Evolutionary conservation across 2,797 vertebrate genomes (phyloP), one percentile per base, ranked within the genome.

Genomic region (Argya squamiceps): DNA sequence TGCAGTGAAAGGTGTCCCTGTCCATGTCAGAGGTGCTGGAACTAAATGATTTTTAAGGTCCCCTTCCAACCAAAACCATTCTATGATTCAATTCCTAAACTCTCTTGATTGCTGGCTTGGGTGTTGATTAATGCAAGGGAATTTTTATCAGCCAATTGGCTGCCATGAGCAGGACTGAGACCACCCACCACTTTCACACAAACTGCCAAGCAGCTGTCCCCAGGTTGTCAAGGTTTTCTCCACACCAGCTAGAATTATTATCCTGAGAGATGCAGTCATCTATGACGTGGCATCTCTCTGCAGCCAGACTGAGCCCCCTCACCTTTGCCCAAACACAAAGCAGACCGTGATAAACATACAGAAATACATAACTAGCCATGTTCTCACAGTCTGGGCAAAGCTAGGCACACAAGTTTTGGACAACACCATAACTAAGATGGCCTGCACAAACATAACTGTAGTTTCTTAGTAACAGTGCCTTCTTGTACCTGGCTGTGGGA

Each of bases 141-240:
- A 27, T 85, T 95, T 96, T 96, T 89, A 36, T 82, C 32, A 89
- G 52, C 64, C 83, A 91, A 37, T 16, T 80, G 71, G 73, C 58
- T 94, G 47, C 78, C 69, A 76, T 16, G 5, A 76, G 50, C 23
- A 82, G 65, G 80, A 19, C 77, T 92, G 76, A 94, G 89, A 95
- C 86, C 85, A 95, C 50, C 89, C 59, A 84, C 46, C 52, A 53
- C 65, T 95, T 71, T 78, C 49, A 88, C 19, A 58, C 0, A 39
- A 59, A 36, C 41, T n/a, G 73, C 37, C 37, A 19, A 86, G 78
- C 37, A 89, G 34, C 75, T 12, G 2, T 75, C 49, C 68, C n/a
- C 44, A 73, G 32, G 52, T 70, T 83, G 75, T 73, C 58, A 77
- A 80, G 2, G 14, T 92, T 84, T 76, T 47, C 26, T 50, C 27